Evolutionary conservation across 2,797 vertebrate species (phyloP), one percentile per base, ranked within the genome.

Genomic region (Poecilia picta): DNA sequence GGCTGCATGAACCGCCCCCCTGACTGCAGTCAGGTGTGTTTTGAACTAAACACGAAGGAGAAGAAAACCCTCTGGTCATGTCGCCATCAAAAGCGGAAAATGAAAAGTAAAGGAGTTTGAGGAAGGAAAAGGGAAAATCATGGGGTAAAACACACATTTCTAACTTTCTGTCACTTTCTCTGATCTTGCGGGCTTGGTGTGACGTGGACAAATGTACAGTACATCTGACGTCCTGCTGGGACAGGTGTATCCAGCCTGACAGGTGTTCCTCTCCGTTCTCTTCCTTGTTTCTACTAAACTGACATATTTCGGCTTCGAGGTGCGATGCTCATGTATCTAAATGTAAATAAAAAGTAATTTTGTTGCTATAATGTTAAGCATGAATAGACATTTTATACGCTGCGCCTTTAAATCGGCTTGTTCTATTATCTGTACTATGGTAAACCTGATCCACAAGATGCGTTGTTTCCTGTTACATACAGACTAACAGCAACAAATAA

Each of bases 151-250:
- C 86, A 84, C 88, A 84, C 85, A 76, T 20, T 10, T 73, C 59
- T 16, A n/a, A 68, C 20, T 23, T 76, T 28, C 1, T 36, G 0
- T 36, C 12, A 13, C 20, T 72, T 66, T 45, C 41, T 45, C 20
- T 78, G 49, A 28, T 68, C 75, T n/a, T 3, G 3, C 0, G 31
- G 75, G 82, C 1, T 51, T 81, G 36, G 5, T 4, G 68, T 92
- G 89, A 93, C 89, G 93, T 91, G 89, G 89, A 88, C 81, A 39
- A 55, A 7, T 8, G 62, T 57, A 74, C 81, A 74, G 20, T 10
- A 53, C 51, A 3, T 78, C 36, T 49, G n/a, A 15, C 46, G 25
- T 45, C 55, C 55, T 36, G 72, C 72, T 28, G 36, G 20, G 36
- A 66, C 86, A 74, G 80, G 82, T 89, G 77, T 62, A 23, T 83